Evolutionary conservation across 2,888 invertebrate species (phyloP), one percentile per base, ranked within the genome.

Genomic region (Noctua pronuba): DNA sequence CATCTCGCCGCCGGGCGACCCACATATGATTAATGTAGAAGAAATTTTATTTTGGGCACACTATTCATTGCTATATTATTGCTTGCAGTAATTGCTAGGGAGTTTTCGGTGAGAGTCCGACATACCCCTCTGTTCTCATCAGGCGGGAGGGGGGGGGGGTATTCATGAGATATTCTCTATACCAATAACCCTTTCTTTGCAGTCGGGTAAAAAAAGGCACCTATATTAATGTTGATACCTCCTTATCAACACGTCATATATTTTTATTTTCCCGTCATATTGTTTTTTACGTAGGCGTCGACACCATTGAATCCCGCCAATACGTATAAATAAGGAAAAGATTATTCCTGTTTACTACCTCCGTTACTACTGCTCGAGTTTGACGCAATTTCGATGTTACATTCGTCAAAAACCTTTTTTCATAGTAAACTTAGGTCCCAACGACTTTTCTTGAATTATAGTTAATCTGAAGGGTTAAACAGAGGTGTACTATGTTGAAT

Each of bases 371-470:
- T 38, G n/a, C 2, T 7, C 16, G 18, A 70, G 69, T 55, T 58
- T 11, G 70, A 70, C 70, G 2, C 28, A 28, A 28, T 44, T 41
- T 60, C 38, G 44, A 71, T 28, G 58, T 71, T 44, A 71, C 70
- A 69, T 46, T 67, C n/a, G n/a, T 44, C 44, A 28, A 13, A 38
- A 60, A 10, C 3, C n/a, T 11, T n/a, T 38, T 38, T 38, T 38
- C 24, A n/a, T 65, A 65, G n/a, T 1, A 65, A 38, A 2, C 38
- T 16, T 58, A 58, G 18, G 16, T 10, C 52, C 3, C 3, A 52
- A 10, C 24, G 52, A 55, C 11, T 13, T n/a, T n/a, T n/a, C 11
- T n/a, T 55, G n/a, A n/a, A 52, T 24, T 24, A 49, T 49, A 49
- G 8, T 49, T 24, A 21, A 21, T 11, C 24, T 1, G 3, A 52